A percentile compares a stretch with the other conserved stretches of the same genome.
Evolutionary conservation across 2,113 vertebrate species (phyloP).

Genomic region (Prunella fulvescens): DNA sequence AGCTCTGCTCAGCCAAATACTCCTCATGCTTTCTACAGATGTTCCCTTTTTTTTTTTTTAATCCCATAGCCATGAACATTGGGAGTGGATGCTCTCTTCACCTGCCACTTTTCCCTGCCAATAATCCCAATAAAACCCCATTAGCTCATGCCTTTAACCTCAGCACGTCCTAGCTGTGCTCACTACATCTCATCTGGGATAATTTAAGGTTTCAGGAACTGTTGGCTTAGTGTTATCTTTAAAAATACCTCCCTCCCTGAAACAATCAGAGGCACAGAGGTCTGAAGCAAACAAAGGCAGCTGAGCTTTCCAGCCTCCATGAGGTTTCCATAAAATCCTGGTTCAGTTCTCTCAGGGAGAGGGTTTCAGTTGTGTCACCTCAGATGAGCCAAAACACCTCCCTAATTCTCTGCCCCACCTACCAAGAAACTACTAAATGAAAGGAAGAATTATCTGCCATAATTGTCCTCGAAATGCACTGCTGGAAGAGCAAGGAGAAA

Average conservation of each 20-base stretch:
- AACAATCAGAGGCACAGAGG: not conserved
- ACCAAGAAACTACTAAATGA: not conserved
- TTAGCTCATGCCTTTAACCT: slow-evolving; percentile 34
- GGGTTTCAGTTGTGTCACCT: not conserved
- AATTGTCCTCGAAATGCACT: not conserved
- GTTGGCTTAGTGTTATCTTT: slow-evolving; percentile 8
- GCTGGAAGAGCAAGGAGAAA: not conserved
- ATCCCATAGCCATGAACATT: not conserved
- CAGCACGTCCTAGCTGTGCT: not conserved
- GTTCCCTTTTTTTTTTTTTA: not conserved
- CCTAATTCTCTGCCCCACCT: not conserved
- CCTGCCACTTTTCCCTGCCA: slow-evolving; percentile 32
- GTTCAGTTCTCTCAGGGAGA: not conserved
- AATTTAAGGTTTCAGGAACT: slow-evolving; percentile 16
- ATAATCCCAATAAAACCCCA: not conserved
- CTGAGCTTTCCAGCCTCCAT: not conserved
- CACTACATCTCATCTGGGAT: not conserved
- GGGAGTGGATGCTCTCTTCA: not conserved
- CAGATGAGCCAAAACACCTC: not conserved
- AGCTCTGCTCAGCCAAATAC: not conserved
- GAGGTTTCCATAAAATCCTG: not conserved
- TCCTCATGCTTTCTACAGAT: slow-evolving; percentile 25
- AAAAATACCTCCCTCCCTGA: not conserved
- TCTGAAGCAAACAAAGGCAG: not conserved
- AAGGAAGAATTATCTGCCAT: not conserved